Conservation (phyloP, 1,140 invertebrate genomes). For the Agrilus planipennis region DNA sequence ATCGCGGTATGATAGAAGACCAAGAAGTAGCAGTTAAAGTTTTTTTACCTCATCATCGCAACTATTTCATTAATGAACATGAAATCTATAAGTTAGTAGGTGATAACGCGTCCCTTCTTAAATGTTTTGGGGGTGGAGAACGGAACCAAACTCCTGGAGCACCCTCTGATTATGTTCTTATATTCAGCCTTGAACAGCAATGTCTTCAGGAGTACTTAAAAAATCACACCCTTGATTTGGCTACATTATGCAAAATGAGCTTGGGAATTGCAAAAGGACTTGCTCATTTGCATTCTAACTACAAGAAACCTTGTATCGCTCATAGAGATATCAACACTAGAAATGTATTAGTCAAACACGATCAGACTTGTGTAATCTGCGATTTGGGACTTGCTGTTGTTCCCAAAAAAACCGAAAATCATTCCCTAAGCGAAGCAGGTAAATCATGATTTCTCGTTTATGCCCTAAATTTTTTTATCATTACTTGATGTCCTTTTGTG, state of each 20-base stretch:
- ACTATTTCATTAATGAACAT: slow-evolving; percentile 63
- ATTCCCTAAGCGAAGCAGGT: slow-evolving; percentile 63
- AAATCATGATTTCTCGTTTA: slow-evolving; percentile 2
- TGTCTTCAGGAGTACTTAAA: slow-evolving; percentile 61
- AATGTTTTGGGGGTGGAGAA: slow-evolving; percentile 71
- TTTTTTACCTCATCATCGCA: slow-evolving; percentile 54
- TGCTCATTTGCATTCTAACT: slow-evolving; percentile 68
- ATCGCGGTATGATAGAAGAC: slow-evolving; percentile 62
- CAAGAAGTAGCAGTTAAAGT: slow-evolving; percentile 73
- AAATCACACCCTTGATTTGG: slow-evolving; percentile 55
- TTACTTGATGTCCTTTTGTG: slow-evolving; percentile 3
- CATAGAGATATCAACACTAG: slow-evolving; percentile 80
- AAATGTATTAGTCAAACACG: slow-evolving; percentile 70
- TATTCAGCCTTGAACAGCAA: slow-evolving; percentile 60
- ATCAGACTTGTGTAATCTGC: slow-evolving; percentile 68
- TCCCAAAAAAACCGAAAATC: slow-evolving; percentile 46
- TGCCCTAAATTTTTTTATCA: slow-evolving; percentile 6
- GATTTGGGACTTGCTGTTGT: slow-evolving; percentile 76
- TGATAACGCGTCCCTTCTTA: slow-evolving; percentile 58
- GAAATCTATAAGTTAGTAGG: slow-evolving; percentile 69
- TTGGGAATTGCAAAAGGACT: slow-evolving; percentile 62
- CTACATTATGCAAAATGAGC: slow-evolving; percentile 60
- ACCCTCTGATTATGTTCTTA: slow-evolving; percentile 51
- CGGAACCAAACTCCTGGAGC: slow-evolving; percentile 50
- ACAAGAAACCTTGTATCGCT: slow-evolving; percentile 70